phyloP scores from a whole-genome alignment of 2,113 vertebrate species.

The Herpetotheres cachinnans region DNA sequence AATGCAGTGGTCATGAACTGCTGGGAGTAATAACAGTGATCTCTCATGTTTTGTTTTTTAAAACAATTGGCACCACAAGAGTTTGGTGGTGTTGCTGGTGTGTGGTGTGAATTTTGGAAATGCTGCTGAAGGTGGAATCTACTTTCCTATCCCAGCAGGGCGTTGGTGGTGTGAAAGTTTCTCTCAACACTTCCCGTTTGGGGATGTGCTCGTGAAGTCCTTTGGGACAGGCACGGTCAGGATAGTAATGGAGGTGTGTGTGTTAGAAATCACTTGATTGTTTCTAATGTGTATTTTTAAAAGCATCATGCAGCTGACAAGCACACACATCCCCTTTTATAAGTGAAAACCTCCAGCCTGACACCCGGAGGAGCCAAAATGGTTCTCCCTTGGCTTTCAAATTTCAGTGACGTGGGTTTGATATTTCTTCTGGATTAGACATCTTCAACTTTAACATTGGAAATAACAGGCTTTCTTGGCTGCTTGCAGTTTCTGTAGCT shows the following conservation, averaged over 20 bases:
- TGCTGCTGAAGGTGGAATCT: neutral
- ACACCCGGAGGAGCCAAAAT: neutral
- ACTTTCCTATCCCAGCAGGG: neutral
- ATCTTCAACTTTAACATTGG: neutral
- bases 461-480: neutral
- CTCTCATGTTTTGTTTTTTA: neutral
- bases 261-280: neutral
- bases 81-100: neutral
- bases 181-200: rapidly evolving
- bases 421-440: neutral
- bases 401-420: neutral
- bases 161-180: neutral
- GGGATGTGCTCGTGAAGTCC: neutral
- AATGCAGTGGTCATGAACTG: neutral
- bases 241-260: rapidly evolving
- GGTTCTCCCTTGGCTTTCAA: neutral
- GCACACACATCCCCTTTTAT: neutral
- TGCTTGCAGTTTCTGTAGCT: neutral
- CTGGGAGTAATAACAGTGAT: neutral
- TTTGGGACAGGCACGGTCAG: neutral
- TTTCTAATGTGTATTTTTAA: neutral
- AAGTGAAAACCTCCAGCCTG: neutral
- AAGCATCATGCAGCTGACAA: neutral
- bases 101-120: neutral
- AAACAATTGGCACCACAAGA: neutral